Evolutionary conservation across 2,113 vertebrate genomes (phyloP).

Genomic region (Proteles cristata): DNA sequence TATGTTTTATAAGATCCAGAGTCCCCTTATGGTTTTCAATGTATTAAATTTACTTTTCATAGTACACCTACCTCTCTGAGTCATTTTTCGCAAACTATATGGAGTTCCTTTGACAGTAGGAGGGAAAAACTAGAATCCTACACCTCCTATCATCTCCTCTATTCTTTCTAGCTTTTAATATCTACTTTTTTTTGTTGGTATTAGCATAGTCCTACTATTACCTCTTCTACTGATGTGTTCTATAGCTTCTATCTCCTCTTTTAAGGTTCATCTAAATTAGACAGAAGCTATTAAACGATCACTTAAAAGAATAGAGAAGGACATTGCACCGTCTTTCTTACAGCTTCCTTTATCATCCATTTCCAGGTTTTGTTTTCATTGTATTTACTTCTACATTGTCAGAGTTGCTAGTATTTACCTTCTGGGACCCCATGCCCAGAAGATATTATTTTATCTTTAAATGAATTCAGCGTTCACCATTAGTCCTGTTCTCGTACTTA

Average conservation of each 20-base stretch:
- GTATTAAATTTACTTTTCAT: background rate
- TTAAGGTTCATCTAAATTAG: background rate
- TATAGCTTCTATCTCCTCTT: background rate
- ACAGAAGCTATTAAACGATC: background rate
- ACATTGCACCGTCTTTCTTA: background rate
- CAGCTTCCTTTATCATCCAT: background rate
- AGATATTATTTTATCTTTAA: background rate
- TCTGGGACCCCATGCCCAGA: background rate
- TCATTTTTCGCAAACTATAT: background rate
- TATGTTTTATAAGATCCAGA: background rate
- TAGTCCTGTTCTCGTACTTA: background rate
- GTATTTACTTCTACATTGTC: background rate
- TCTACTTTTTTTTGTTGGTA: background rate
- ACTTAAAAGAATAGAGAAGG: background rate
- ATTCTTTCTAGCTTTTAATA: background rate
- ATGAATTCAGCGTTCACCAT: background rate
- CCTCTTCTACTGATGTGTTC: background rate
- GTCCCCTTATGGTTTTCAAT: background rate
- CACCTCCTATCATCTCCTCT: background rate
- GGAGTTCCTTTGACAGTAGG: background rate
- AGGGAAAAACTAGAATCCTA: background rate
- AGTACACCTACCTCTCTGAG: background rate
- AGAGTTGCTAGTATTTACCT: slow-evolving; percentile 2
- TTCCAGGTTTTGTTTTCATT: background rate
- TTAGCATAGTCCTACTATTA: background rate